A percentile compares a stretch with the other conserved stretches of the same genome.
Conservation (phyloP, 2,888 invertebrate species). For the Alsophila aescularia region DNA sequence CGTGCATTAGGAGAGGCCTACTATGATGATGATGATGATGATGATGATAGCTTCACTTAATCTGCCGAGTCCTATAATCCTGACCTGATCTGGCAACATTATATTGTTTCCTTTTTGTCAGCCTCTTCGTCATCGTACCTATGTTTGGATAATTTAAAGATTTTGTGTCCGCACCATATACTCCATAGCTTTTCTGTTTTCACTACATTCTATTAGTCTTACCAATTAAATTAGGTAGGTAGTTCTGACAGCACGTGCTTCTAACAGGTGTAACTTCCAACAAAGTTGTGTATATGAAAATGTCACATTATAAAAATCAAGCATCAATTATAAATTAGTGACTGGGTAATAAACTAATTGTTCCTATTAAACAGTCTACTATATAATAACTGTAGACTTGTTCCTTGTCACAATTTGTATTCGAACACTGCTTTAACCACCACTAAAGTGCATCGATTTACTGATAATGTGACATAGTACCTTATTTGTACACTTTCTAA, state of each 20-base stretch:
- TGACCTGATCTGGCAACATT: too few relatives aligned
- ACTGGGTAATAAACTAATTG: conserved; percentile 1
- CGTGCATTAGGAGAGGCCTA: too few relatives aligned
- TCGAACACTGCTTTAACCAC: background rate
- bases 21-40: too few relatives aligned
- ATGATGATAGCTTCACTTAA: too few relatives aligned
- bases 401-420: background rate
- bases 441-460: background rate
- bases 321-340: background rate
- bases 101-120: too few relatives aligned
- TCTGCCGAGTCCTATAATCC: too few relatives aligned
- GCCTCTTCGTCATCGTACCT: too few relatives aligned
- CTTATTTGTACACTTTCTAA: background rate
- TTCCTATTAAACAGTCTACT: background rate
- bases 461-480: background rate
- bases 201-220: too few relatives aligned
- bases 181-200: too few relatives aligned
- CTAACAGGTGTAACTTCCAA: conserved; percentile 21
- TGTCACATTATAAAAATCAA: background rate
- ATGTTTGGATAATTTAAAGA: too few relatives aligned
- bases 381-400: background rate
- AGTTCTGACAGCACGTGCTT: background rate
- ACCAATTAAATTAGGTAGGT: too few relatives aligned
- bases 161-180: too few relatives aligned
- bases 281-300: background rate